phyloP scores from a whole-genome alignment of 2,888 invertebrate genomes.

The Spodoptera picta region DNA sequence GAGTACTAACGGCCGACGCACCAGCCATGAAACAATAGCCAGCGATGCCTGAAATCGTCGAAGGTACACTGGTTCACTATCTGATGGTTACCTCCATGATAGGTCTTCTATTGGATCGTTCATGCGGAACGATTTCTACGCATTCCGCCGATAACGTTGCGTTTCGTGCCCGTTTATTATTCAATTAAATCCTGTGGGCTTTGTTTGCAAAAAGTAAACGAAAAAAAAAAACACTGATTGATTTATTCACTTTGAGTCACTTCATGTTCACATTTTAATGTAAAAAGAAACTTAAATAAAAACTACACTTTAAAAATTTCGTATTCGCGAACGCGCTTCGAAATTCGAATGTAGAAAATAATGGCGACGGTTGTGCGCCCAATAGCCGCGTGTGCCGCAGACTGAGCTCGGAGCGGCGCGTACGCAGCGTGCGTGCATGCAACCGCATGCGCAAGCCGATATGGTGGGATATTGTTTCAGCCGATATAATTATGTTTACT shows the following conservation, averaged over 20 bases:
- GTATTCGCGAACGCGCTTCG: constrained; percentile 58
- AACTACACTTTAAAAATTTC: constrained; percentile 28
- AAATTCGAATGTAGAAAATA: constrained; percentile 61
- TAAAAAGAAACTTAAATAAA: constrained; percentile 35
- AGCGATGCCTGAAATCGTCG: constrained; percentile 78
- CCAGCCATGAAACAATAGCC: constrained; percentile 75
- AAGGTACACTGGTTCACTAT: constrained; percentile 69
- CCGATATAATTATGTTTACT: constrained; percentile 59
- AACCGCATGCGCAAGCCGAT: constrained; percentile 56
- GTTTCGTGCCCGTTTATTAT: constrained; percentile 48
- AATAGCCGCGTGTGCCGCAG: constrained; percentile 70
- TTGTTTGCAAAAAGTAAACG: constrained; percentile 41
- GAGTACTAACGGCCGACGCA: constrained; percentile 69
- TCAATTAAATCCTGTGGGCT: constrained; percentile 40
- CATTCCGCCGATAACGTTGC: constrained; percentile 68
- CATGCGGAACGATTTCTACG: constrained; percentile 80
- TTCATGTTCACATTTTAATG: constrained; percentile 54
- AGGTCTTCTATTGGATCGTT: constrained; percentile 69
- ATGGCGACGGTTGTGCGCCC: constrained; percentile 68
- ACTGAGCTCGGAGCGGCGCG: constrained; percentile 66
- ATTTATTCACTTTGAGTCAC: constrained; percentile 43
- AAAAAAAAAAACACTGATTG: constrained; percentile 47
- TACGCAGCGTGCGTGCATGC: constrained; percentile 66
- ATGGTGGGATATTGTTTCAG: constrained; percentile 72
- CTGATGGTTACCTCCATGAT: constrained; percentile 73